Base-by-base conservation (phyloP, 2,113 vertebrate genomes). In the Cynocephalus volans region DNA sequence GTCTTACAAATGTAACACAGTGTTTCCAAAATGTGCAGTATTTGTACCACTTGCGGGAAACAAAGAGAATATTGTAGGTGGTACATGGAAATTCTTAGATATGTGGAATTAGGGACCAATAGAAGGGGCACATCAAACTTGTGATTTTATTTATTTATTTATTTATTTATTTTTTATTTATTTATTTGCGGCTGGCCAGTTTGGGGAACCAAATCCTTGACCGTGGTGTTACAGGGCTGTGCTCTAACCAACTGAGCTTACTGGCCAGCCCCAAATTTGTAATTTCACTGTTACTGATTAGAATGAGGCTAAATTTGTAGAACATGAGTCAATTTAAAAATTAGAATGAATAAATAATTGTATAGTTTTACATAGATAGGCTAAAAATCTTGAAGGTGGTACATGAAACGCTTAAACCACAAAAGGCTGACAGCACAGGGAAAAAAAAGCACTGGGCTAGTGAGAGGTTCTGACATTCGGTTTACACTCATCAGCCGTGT, bases 401-500 rank as follows among this genome's bases (percentile, higher is more conserved):
- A 15, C 26, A 9, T 14, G 58, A 82, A 69, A 58, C 36, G 14
- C 21, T 31, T 48, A 62, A 45, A 8, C 48, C 48, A n/a, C 56
- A 36, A 18, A 70, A 6, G 70, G 18, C 67, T 54, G 62, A 21
- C 12, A 19, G 60, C 45, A 17, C 0, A 21, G 13, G 45, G 4
- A 45, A 3, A 3, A 3, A 15, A 70, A 24, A 33, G 36, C 0
- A 0, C 41, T 1, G 2, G 28, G 69, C 28, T 1, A 14, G 28
- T 0, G 5, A 33, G 70, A 13, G 70, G 21, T 33, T 89, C n/a
- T 56, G 26, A 81, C 21, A 31, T 52, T 28, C 75, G 19, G 41
- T 48, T 56, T 6, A n/a, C 1, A 54, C 2, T 36, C 13, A 12
- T 56, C 24, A 15, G 15, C 48, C 69, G 12, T 10, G 1, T 3